Evolutionary conservation across 1,140 invertebrate genomes (phyloP).

Genomic region (Procambarus virginalis): DNA sequence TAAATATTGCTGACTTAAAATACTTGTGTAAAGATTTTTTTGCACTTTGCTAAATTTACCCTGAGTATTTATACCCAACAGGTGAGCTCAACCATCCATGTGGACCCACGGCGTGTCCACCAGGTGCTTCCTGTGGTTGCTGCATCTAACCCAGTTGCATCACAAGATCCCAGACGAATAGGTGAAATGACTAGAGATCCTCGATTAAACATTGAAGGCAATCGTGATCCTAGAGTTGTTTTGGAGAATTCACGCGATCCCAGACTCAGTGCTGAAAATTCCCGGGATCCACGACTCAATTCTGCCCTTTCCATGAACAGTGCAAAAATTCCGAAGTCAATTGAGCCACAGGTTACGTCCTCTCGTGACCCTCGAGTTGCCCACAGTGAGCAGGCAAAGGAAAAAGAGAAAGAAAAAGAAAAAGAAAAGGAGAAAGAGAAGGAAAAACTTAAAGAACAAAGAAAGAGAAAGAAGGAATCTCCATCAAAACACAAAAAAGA

Average conservation of each 20-base stretch:
- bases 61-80: background rate
- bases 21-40: no score
- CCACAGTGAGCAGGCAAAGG: background rate
- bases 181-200: slow-evolving; percentile 25
- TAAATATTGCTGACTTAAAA: background rate
- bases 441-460: background rate
- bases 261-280: background rate
- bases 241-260: slow-evolving; percentile 31
- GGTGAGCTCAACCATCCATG: slow-evolving; percentile 48
- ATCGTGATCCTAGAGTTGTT: slow-evolving; percentile 44
- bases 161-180: slow-evolving; percentile 3
- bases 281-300: background rate
- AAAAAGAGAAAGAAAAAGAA: slow-evolving; percentile 13
- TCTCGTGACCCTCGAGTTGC: slow-evolving; percentile 42
- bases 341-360: background rate
- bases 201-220: slow-evolving; percentile 13
- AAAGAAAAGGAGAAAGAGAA: slow-evolving; percentile 1
- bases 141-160: background rate
- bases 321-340: background rate
- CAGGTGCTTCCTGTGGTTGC: slow-evolving; percentile 51
- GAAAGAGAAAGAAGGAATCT: slow-evolving; percentile 28
- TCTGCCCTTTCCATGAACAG: background rate
- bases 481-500: slow-evolving; percentile 27
- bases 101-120: slow-evolving; percentile 56
- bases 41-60: background rate